Conservation (phyloP, 2,113 vertebrate genomes). For the Phaetusa simplex region DNA sequence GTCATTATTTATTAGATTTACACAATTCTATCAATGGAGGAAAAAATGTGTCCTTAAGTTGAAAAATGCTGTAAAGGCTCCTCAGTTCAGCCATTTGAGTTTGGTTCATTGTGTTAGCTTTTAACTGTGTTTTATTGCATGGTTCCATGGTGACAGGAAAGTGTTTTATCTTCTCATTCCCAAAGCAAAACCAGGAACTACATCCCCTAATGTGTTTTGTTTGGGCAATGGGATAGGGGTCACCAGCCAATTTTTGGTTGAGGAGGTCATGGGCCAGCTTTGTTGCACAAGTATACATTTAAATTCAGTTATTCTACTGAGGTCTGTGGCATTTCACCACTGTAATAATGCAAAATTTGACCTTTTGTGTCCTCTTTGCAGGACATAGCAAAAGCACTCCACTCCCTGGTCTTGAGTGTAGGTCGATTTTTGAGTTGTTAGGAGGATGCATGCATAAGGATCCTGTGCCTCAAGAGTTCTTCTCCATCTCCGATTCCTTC, state of each 20-base stretch:
- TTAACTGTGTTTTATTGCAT: neutral
- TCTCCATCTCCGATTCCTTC: neutral
- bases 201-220: slow-evolving; percentile 7
- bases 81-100: neutral
- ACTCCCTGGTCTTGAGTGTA: neutral
- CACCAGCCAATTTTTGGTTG: neutral
- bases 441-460: neutral
- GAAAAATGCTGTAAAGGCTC: slow-evolving; percentile 5
- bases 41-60: neutral
- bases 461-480: neutral
- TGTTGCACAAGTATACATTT: slow-evolving; percentile 12
- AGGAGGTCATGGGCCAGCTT: neutral
- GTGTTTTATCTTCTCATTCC: slow-evolving; percentile 10
- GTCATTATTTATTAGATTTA: slow-evolving; percentile 27
- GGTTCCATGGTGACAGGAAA: neutral
- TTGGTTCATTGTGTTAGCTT: slow-evolving; percentile 31
- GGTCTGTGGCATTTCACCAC: slow-evolving; percentile 15
- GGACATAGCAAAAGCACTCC: neutral
- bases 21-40: neutral
- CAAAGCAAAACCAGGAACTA: neutral
- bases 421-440: neutral
- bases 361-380: neutral
- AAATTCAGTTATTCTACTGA: neutral
- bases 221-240: neutral
- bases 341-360: neutral